Evolutionary conservation across 2,888 invertebrate species (phyloP).

Genomic region (Papilio gigon): DNA sequence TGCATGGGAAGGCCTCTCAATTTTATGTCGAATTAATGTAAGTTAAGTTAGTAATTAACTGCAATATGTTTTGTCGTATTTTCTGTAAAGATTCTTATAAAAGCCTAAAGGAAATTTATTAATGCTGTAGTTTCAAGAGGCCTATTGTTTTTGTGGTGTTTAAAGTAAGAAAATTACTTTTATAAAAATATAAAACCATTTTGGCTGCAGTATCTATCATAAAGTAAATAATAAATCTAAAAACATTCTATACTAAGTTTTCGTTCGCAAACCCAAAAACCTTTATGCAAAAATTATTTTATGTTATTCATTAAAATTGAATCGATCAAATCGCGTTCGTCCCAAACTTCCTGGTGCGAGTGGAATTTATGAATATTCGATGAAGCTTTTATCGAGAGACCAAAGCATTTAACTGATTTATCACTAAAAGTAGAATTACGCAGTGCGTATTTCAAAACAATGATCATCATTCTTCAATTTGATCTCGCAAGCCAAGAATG

Average conservation of each 20-base stretch:
- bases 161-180: no score
- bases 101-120: no score
- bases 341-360: constrained; percentile 12
- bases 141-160: no score
- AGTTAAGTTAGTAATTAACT: no score
- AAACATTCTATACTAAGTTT: background rate
- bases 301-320: constrained; percentile 5
- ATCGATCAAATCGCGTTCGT: constrained; percentile 17
- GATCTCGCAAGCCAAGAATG: background rate
- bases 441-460: background rate
- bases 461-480: background rate
- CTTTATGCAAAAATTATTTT: constrained; percentile 6
- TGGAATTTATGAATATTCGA: constrained; percentile 26
- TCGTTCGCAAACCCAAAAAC: background rate
- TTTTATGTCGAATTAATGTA: no score
- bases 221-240: background rate
- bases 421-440: background rate
- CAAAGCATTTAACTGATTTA: constrained; percentile 17
- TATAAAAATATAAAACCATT: no score
- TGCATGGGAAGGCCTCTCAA: background rate
- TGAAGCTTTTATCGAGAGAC: constrained; percentile 16
- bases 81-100: no score
- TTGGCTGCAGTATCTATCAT: background rate
- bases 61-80: no score
- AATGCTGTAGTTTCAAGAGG: no score